Evolutionary conservation across 2,797 vertebrate species (phyloP).

Genomic region (Gambelia wislizenii): DNA sequence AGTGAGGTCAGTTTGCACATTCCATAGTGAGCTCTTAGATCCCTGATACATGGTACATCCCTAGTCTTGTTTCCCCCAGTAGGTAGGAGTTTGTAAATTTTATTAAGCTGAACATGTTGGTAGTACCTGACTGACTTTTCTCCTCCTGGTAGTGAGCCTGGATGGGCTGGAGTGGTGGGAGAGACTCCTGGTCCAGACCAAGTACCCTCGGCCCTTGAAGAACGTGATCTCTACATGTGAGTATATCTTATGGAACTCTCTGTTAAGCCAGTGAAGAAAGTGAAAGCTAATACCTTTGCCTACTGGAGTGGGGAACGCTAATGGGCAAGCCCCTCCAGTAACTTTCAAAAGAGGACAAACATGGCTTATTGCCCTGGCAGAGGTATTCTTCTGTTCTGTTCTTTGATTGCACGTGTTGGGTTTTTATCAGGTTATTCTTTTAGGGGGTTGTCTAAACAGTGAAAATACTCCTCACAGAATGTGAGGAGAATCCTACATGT

Average conservation of each 20-base stretch:
- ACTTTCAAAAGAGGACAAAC: background rate
- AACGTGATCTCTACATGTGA: conserved; percentile 93
- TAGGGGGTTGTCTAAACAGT: too few relatives aligned
- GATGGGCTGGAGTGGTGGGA: conserved; percentile 89
- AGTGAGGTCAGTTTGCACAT: too few relatives aligned
- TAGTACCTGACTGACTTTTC: background rate
- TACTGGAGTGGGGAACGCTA: background rate
- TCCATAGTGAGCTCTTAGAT: background rate
- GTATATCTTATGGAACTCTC: conserved; percentile 54
- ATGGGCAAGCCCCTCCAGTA: background rate
- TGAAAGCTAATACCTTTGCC: background rate
- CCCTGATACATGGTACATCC: background rate
- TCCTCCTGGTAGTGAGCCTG: conserved; percentile 76
- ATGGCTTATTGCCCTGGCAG: background rate
- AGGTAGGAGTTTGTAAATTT: background rate
- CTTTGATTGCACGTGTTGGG: background rate
- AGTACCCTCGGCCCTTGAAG: conserved; percentile 84
- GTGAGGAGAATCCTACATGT: too few relatives aligned
- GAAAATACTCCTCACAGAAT: too few relatives aligned
- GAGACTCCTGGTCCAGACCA: conserved; percentile 80
- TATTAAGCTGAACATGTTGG: background rate
- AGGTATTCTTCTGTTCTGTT: background rate
- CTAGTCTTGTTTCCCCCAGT: background rate
- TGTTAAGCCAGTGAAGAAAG: background rate
- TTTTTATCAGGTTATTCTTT: background rate